phyloP scores from a whole-genome alignment of 1,140 invertebrate genomes.

The Riptortus pedestris region DNA sequence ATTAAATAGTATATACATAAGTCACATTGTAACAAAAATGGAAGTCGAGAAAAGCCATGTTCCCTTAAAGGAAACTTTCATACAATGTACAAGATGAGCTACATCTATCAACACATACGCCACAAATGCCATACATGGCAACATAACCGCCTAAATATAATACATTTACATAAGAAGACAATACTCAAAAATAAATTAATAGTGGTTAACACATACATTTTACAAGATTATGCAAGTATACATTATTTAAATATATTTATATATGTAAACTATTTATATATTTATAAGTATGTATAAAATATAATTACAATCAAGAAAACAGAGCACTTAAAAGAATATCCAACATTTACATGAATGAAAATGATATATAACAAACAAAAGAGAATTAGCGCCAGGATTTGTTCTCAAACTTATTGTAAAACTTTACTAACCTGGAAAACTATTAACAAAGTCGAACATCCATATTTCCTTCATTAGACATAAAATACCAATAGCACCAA shows the following conservation, averaged over 20 bases:
- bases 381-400: no score
- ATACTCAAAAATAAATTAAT: conserved; percentile 17
- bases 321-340: no score
- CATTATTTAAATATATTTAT: conserved; percentile 18
- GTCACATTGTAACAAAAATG: neutral
- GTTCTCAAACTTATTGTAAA: no score
- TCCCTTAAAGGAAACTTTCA: conserved; percentile 1
- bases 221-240: conserved; percentile 17
- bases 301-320: conserved; percentile 7
- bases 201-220: conserved; percentile 15
- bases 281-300: conserved; percentile 15
- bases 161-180: neutral
- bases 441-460: no score
- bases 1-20: conserved; percentile 4
- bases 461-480: conserved; percentile 1
- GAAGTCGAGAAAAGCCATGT: neutral
- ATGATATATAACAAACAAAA: no score
- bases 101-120: conserved; percentile 9
- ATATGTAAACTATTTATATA: conserved; percentile 3
- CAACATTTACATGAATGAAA: no score
- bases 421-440: no score
- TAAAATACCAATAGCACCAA: conserved; percentile 8
- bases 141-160: neutral
- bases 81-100: conserved; percentile 8
- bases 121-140: neutral